phyloP scores from a whole-genome alignment of 2,113 vertebrate genomes.

The Solea senegalensis region DNA sequence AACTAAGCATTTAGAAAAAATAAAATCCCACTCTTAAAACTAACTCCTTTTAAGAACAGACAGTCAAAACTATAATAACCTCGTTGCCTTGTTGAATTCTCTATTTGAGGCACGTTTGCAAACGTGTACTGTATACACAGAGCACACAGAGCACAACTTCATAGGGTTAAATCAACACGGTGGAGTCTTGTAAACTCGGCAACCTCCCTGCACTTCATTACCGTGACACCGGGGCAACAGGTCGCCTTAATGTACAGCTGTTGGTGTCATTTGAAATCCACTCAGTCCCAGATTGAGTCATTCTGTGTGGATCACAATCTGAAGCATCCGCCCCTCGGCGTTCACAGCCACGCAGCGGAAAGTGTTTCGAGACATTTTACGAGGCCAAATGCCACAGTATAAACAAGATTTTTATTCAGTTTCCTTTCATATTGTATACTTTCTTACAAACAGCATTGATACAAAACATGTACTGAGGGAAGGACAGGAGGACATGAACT shows the following conservation, averaged over 20 bases:
- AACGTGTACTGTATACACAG: too few species aligned
- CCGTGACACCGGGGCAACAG: background rate
- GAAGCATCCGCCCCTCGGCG: too few species aligned
- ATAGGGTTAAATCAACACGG: slow-evolving; percentile 3
- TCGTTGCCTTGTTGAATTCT: too few species aligned
- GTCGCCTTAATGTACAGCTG: background rate
- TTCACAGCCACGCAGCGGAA: background rate
- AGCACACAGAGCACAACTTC: background rate
- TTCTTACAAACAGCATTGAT: slow-evolving; percentile 65
- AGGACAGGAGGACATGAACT: slow-evolving; percentile 7
- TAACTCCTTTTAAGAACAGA: too few species aligned
- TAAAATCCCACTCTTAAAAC: too few species aligned
- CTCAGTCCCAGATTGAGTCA: background rate
- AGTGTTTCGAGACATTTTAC: background rate
- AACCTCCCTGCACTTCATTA: background rate
- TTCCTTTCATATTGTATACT: slow-evolving; percentile 34
- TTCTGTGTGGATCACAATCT: background rate
- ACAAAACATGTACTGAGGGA: slow-evolving; percentile 52
- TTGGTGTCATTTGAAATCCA: background rate
- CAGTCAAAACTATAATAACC: too few species aligned
- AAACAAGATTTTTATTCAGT: slow-evolving; percentile 68
- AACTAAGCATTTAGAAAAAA: too few species aligned
- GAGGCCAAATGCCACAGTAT: slow-evolving; percentile 36
- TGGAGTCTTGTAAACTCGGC: slow-evolving; percentile 17
- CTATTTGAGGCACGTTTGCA: too few species aligned